Evolutionary conservation across 2,888 invertebrate species (phyloP), one percentile per base, ranked within the genome.

Genomic region (Sphinx pinastri): DNA sequence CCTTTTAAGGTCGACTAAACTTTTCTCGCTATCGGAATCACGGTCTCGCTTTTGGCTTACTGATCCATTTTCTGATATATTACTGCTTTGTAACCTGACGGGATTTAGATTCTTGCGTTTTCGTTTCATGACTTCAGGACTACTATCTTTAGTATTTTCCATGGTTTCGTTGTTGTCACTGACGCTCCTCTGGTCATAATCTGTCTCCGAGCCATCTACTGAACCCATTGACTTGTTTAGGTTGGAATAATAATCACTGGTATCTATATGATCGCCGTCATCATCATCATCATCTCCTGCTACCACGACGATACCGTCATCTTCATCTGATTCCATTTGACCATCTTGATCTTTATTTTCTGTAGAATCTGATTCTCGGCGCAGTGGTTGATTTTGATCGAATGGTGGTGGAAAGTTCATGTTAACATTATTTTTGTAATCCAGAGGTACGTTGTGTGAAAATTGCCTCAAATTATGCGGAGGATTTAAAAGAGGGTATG

Each of bases 51-150:
- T 84, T 68, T 84, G 79, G 60, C 80, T 79, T 3, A 75, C 72
- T 49, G 83, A 78, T 57, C 79, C 76, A 72, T 81, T 85, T 67
- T 87, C 87, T 4, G 81, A 74, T 31, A 77, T 76, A 66, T 82
- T 83, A 69, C 81, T 86, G 70, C 87, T 90, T n/a, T 97, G 96
- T 83, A 97, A 96, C 74, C 97, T 95, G 1, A 97, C 97, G 0
- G 98, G 98, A 86, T 98, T 98, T 79, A 97, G 96, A 79, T 96
- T 98, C 91, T 98, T 98, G 47, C 98, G 95, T 88, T 98, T 98
- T 70, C 98, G 94, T 83, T 97, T 97, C 81, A 95, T 96, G n/a
- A 96, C 95, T 80, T 95, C 95, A 47, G 94, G 93, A 73, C 92
- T 94, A 60, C 95, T 95, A 76, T 95, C 95, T 88, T 95, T 95